Evolutionary conservation across 2,113 vertebrate species (phyloP), one percentile per base, ranked within the genome.

Genomic region (Equus quagga): DNA sequence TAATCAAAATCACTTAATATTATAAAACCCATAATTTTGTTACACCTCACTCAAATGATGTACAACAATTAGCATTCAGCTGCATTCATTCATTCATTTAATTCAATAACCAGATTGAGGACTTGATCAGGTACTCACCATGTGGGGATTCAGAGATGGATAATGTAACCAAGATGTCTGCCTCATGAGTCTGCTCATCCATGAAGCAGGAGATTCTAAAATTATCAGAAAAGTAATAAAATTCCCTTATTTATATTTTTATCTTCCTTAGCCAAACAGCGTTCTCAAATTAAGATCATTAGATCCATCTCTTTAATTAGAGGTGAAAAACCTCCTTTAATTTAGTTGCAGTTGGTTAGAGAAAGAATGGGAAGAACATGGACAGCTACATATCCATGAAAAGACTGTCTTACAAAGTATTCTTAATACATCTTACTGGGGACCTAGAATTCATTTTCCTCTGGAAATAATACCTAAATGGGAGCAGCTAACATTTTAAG

Each of bases 1-100:
- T 46, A 75, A 89, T 89, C 60, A 44, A 80, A 92, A 83, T 72
- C 36, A 86, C 44, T 89, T 67, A 82, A 24, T 78, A 56, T 31
- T 60, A 28, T 26, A 69, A 91, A 85, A 33, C 6, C 15, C 23
- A 41, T 31, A 75, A 51, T 83, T 70, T 62, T 46, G 28, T 80
- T 87, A 36, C 1, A 21, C 41, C 78, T 79, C 36, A 75, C 36
- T 62, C 46, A 88, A 87, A 80, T 65, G 17, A 62, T 83, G 1
- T 56, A 78, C 31, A 79, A 51, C 44, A n/a, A 51, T 64, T 76
- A 46, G 12, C 46, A 46, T 62, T 72, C n/a, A 28, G 6, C 10
- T n/a, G 12, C 8, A 23, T 70, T 26, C 19, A 75, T 62, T 46
- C 60, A 21, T 58, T 26, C 28, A 58, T 85, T 87, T 54, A 70